Evolutionary conservation across 2,113 vertebrate species (phyloP), one percentile per base, ranked within the genome.

Genomic region (Cyanistes caeruleus): DNA sequence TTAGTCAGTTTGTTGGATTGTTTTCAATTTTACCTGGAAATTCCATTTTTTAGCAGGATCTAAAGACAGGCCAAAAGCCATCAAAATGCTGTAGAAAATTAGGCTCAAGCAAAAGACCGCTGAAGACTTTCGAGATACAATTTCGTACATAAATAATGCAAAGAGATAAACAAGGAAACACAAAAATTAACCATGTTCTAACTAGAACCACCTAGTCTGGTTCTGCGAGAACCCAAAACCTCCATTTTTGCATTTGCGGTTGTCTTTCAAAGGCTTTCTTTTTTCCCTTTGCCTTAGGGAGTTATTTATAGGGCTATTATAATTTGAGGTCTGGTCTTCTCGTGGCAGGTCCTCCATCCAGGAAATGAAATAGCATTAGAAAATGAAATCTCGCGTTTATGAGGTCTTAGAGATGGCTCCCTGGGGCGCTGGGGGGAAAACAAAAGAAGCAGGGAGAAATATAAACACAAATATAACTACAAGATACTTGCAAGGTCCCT

Each of bases 331-430:
- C 96, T 97, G 77, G 91, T 95, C 94, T 96, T 95, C 93, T 92
- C 8, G 1, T 90, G 83, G 91, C 96, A 96, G 80, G 94, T 96
- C 87, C 73, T 96, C 91, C 81, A 92, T 96, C 93, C 96, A 87
- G 94, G 96, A 97, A 97, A 97, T 95, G 92, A 97, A 97, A 95
- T 93, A 91, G 88, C 92, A 95, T 97, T 97, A 96, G 90, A 97
- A 96, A 96, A 95, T 95, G 93, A 97, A 95, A 95, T 95, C 91
- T 97, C 33, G 0, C 5, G 1, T 96, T 97, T 97, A 96, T 89
- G 89, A 97, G 93, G 92, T 79, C 93, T 95, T 72, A 0, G 22
- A 90, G 89, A 95, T 90, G 67, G 67, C 63, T 97, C 95, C 91
- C 90, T 59, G 41, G 80, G 79, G 91, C 92, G 89, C 8, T 44